Evolutionary conservation across 2,797 vertebrate genomes (phyloP).

Genomic region (Heteromormyrus szaboi): DNA sequence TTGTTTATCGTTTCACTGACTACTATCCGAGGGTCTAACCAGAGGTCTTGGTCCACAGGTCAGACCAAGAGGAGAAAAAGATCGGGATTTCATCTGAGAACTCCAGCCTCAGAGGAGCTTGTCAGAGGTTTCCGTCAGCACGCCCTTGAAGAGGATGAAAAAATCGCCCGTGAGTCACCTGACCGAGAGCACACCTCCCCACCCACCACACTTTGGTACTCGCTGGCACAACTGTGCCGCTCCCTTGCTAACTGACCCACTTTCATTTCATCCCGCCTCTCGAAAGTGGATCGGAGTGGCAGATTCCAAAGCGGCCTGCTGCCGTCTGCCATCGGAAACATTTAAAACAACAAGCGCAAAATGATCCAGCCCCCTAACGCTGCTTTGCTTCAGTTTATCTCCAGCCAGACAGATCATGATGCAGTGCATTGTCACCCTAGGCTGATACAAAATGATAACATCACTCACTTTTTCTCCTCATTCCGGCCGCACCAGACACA

Average conservation of each 20-base stretch:
- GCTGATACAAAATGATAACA: not conserved
- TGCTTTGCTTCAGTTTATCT: not conserved
- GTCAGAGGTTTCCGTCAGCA: not conserved
- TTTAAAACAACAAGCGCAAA: not conserved
- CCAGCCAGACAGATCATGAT: not conserved
- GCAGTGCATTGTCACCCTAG: not conserved
- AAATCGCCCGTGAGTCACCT: not conserved
- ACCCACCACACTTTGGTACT: not conserved
- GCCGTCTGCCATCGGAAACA: not conserved
- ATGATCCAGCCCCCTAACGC: not conserved
- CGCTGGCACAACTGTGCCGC: not conserved
- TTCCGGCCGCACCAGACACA: not conserved
- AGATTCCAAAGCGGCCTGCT: not conserved
- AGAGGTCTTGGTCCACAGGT: constrained; percentile 59
- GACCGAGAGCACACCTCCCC: not conserved
- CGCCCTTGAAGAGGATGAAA: not conserved
- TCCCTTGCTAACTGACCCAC: not conserved
- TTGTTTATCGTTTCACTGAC: not conserved
- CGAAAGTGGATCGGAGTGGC: not conserved
- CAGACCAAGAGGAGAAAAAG: constrained; percentile 85
- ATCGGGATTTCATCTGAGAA: constrained; percentile 80
- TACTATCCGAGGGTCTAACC: not conserved
- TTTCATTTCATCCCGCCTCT: not conserved
- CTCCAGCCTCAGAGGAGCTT: not conserved
- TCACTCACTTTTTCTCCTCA: too few relatives aligned